A percentile compares a stretch with the other conserved stretches of the same genome.
These are phyloP conservation scores for Troides oblongomaculatus DNA, from an alignment of 2,888 invertebrate genomes.

Conservation along the genomic window DNA sequence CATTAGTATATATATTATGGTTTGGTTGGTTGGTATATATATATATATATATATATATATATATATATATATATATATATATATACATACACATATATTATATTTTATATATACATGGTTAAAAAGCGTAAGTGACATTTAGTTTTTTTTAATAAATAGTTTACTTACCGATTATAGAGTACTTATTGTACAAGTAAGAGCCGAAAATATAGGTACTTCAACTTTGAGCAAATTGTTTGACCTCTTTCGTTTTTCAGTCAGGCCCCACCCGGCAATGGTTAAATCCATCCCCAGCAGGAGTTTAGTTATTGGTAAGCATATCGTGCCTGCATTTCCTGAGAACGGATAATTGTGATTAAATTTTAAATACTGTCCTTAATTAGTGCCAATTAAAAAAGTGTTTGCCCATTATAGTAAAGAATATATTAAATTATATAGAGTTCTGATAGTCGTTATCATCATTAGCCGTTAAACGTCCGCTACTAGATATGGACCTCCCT, in stretches of 20 bases:
- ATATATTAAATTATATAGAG: background rate
- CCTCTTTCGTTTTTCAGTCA: slow-evolving; percentile 4
- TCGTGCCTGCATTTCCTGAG: slow-evolving; percentile 13
- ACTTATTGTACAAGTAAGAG: background rate
- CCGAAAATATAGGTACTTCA: background rate
- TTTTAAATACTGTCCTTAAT: background rate
- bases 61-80: too few relatives aligned
- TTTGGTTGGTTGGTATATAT: too few relatives aligned
- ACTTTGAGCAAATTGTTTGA: slow-evolving; percentile 21
- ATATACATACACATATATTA: too few relatives aligned
- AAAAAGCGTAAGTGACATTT: too few relatives aligned
- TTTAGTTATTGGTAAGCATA: slow-evolving; percentile 17
- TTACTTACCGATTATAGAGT: background rate
- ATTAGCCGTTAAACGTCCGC: too few relatives aligned
- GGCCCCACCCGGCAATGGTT: slow-evolving; percentile 19
- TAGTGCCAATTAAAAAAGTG: background rate
- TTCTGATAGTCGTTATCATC: too few relatives aligned
- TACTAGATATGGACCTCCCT: too few relatives aligned
- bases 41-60: too few relatives aligned
- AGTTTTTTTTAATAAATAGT: background rate
- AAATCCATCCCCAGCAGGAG: slow-evolving; percentile 1
- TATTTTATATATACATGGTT: too few relatives aligned
- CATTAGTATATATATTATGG: too few relatives aligned
- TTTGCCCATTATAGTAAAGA: background rate
- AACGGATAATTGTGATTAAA: background rate